Conservation (phyloP, 2,113 vertebrate genomes). For the Sceloporus tristichus region DNA sequence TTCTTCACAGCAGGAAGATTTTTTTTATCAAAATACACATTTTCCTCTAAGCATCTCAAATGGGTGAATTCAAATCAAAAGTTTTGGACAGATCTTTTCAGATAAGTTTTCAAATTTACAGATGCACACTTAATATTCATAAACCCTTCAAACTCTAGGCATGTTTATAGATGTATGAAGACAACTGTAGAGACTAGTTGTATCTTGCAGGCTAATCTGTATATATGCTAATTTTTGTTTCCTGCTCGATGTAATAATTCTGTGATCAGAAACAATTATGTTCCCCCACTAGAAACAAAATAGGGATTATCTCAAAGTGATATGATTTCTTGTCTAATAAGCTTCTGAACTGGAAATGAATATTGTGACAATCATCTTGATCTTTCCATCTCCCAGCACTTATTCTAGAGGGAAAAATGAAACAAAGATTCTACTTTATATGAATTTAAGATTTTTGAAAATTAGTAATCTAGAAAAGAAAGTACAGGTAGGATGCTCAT, state of each 20-base stretch:
- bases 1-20: background rate
- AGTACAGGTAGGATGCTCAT: background rate
- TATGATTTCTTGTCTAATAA: conserved; percentile 1
- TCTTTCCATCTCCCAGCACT: background rate
- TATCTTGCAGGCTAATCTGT: background rate
- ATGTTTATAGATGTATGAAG: conserved; percentile 14
- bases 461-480: background rate
- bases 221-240: background rate
- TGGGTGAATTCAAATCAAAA: background rate
- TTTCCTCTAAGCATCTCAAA: background rate
- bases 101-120: background rate
- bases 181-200: background rate
- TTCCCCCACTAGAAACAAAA: background rate
- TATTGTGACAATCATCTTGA: conserved; percentile 20
- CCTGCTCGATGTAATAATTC: background rate
- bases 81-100: background rate
- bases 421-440: background rate
- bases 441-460: conserved; percentile 3
- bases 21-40: background rate
- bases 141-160: background rate
- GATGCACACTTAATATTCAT: conserved; percentile 7
- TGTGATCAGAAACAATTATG: conserved; percentile 7
- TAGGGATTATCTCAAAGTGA: background rate
- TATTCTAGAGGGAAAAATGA: background rate
- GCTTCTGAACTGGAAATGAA: conserved; percentile 21